phyloP scores from a whole-genome alignment of 2,888 invertebrate genomes.

The Ryuthela nishihirai region DNA sequence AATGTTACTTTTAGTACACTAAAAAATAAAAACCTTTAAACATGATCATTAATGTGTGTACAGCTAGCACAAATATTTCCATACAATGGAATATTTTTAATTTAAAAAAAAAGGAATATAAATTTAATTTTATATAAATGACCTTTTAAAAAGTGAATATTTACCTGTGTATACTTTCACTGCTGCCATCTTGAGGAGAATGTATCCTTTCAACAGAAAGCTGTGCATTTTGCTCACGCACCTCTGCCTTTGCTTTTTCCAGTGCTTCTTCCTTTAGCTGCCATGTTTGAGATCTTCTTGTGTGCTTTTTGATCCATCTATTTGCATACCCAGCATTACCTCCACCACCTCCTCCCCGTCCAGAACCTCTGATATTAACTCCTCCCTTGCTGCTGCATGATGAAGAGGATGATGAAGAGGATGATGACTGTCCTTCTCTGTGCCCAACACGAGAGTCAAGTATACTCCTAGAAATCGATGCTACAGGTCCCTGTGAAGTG shows the following conservation, averaged over 20 bases:
- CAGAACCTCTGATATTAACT: slow-evolving; percentile 1
- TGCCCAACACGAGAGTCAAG: slow-evolving; percentile 27
- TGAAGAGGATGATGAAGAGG: slow-evolving; percentile 22
- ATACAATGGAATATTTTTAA: no score
- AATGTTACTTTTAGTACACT: no score
- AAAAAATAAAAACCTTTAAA: no score
- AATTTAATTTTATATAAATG: no score
- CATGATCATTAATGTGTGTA: no score
- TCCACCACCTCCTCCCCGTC: slow-evolving; percentile 2
- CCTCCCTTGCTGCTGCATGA: slow-evolving; percentile 11
- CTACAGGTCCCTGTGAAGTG: slow-evolving; percentile 44
- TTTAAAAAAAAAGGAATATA: no score
- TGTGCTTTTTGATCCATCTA: slow-evolving; percentile 10
- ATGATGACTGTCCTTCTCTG: slow-evolving; percentile 9
- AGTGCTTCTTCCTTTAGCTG: slow-evolving; percentile 39
- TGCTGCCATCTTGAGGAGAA: slow-evolving; percentile 1
- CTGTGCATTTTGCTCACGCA: slow-evolving; percentile 34
- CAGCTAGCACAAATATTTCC: no score
- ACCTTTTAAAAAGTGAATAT: no score
- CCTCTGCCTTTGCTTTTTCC: slow-evolving; percentile 34
- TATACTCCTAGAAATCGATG: slow-evolving; percentile 43
- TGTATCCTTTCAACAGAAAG: slow-evolving; percentile 20
- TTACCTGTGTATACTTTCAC: slow-evolving; percentile 17
- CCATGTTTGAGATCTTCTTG: slow-evolving; percentile 41
- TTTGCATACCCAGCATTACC: slow-evolving; percentile 1